Evolutionary conservation across 53 echinoderm and acorn worm species (phyloP).

Genomic region (Actinopyga echinites): DNA sequence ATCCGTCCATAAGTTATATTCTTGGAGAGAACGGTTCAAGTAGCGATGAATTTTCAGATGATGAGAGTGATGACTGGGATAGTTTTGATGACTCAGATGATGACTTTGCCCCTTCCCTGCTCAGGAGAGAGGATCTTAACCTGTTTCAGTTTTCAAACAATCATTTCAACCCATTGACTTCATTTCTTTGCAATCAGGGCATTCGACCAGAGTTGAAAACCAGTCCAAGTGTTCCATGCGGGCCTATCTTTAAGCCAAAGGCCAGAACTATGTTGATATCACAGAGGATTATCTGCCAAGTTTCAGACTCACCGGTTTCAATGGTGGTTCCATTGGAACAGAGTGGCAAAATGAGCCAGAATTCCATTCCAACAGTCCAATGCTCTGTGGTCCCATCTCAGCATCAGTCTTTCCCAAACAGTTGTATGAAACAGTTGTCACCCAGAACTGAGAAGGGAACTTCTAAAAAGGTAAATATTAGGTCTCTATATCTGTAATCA

Average conservation of each 20-base stretch:
- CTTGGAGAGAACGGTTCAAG: not conserved
- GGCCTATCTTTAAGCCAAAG: constrained; percentile 37
- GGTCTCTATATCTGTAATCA: no score
- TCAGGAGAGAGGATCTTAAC: not conserved
- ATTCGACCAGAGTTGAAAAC: not conserved
- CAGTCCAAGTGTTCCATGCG: constrained; percentile 30
- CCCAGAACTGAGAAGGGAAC: no score
- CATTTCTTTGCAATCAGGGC: not conserved
- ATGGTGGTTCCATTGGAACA: constrained; percentile 26
- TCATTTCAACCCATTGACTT: not conserved
- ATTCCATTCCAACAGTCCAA: constrained; percentile 20
- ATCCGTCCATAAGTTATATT: constrained; percentile 26
- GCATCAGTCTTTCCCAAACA: no score
- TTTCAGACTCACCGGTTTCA: constrained; percentile 20
- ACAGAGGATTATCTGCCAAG: constrained; percentile 27
- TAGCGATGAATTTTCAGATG: constrained; percentile 14
- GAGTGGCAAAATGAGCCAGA: constrained; percentile 32
- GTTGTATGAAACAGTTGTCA: no score
- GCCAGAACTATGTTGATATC: constrained; percentile 25
- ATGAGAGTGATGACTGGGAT: constrained; percentile 46
- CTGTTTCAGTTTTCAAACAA: constrained; percentile 10
- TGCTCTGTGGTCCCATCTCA: no score
- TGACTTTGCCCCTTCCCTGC: not conserved
- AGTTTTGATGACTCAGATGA: constrained; percentile 41
- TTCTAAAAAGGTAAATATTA: no score